Conservation (phyloP, 2,888 invertebrate genomes). For the Drosophila subsilvestris region DNA sequence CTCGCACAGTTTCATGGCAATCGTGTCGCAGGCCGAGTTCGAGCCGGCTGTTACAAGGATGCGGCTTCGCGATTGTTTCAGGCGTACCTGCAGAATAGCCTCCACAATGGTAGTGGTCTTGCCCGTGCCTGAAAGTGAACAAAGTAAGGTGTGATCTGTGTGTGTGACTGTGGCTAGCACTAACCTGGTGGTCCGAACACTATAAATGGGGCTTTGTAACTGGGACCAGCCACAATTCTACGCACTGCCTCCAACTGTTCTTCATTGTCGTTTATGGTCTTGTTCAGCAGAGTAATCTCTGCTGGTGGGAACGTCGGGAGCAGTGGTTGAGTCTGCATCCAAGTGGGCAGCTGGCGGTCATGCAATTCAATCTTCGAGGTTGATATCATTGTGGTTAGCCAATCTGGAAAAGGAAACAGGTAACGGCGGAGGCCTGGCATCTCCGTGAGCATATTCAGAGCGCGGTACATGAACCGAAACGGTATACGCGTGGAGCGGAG, state of each 20-base stretch:
- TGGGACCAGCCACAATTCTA: constrained; percentile 87
- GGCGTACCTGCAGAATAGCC: constrained; percentile 87
- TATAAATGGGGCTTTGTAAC: constrained; percentile 90
- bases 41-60: constrained; percentile 89
- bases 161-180: not conserved
- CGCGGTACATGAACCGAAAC: constrained; percentile 72
- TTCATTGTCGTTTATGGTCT: constrained; percentile 85
- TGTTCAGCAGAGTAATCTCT: constrained; percentile 58
- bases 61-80: constrained; percentile 80
- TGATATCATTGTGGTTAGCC: constrained; percentile 15
- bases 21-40: constrained; percentile 89
- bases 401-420: constrained; percentile 64
- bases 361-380: not conserved
- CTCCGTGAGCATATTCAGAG: constrained; percentile 63
- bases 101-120: constrained; percentile 90
- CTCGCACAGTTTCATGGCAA: constrained; percentile 85
- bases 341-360: constrained; percentile 3
- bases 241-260: constrained; percentile 88
- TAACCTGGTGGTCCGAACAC: constrained; percentile 95
- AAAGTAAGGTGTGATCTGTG: not conserved
- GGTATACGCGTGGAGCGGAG: constrained; percentile 68
- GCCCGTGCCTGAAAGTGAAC: constrained; percentile 86
- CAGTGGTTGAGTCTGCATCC: constrained; percentile 5
- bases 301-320: no score
- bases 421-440: constrained; percentile 54